Base-by-base conservation (phyloP, 2,888 invertebrate genomes). In the Mellilla xanthometata region DNA sequence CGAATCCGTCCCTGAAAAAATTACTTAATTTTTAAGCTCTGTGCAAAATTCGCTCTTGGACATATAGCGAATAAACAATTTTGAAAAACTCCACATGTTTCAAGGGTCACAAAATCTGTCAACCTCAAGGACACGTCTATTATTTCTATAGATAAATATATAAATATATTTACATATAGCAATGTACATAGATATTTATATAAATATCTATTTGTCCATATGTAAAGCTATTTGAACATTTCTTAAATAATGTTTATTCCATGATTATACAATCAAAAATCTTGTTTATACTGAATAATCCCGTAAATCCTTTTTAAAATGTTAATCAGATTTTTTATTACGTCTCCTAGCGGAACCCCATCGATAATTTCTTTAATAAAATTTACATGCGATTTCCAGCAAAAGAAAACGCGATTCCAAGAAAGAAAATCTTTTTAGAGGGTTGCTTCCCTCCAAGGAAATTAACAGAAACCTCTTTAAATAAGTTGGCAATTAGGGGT, bases 401-500 rank as follows among this genome's bases (percentile, higher is more conserved):
- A 65, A 45, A 45, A 45, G 45, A 45, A 45, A 45, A 84, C 81
- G 83, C 76, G 76, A 81, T 83, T 80, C 72, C 59, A 29, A 30
- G 39, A 72, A 76, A 67, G 71, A 66, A 72, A 75, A 75, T 68
- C 71, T 72, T 63, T 53, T 54, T 15, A 24, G 39, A 51, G 57
- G 64, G 66, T 54, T 58, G 65, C 60, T 56, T 60, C 68, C 68
- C 62, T 65, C 63, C 64, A 67, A 65, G 72, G 72, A 72, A 77
- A 80, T 81, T 84, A 83, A 81, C 79, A 72, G 71, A 80, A 85
- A 84, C 81, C 85, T 86, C 85, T 85, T 84, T 84, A 88, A 87
- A 87, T 88, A 86, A 87, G 82, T 85, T 82, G 76, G 87, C 85
- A 87, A 88, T 88, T 87, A 87, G 84, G 86, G 86, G 83, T 78